These are phyloP conservation scores for Scaptomyza parva DNA, from an alignment of 2,888 invertebrate species.

Conservation along the genomic window DNA sequence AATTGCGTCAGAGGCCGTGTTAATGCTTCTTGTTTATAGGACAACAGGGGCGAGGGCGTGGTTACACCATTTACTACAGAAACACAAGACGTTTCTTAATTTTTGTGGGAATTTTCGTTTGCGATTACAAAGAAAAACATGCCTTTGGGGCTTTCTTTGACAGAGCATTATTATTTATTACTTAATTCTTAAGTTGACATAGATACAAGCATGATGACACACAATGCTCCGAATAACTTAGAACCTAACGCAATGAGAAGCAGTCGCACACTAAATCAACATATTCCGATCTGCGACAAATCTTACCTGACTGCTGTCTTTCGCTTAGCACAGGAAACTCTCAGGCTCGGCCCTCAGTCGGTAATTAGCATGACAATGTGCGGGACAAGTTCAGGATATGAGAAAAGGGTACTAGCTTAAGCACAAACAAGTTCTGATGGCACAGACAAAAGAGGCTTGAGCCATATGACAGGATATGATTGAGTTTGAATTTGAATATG, in stretches of 20 bases:
- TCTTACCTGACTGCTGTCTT: constrained; percentile 54
- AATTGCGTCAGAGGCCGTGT: constrained; percentile 83
- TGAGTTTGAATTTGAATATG: constrained; percentile 65
- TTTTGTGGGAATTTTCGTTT: constrained; percentile 1
- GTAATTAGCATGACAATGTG: constrained; percentile 75
- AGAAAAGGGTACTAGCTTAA: constrained; percentile 42
- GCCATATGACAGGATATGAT: constrained; percentile 69
- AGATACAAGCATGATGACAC: not conserved
- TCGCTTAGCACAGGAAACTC: constrained; percentile 30
- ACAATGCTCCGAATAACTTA: not conserved
- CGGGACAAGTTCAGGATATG: constrained; percentile 46
- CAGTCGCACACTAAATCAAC: constrained; percentile 46
- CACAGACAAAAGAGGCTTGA: constrained; percentile 46
- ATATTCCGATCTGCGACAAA: constrained; percentile 23
- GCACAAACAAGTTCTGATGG: constrained; percentile 58
- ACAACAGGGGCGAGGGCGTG: constrained; percentile 25
- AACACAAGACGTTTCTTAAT: not conserved
- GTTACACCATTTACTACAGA: constrained; percentile 6
- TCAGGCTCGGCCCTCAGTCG: constrained; percentile 36
- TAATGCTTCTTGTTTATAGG: constrained; percentile 72
- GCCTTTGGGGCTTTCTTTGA: not conserved
- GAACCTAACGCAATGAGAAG: constrained; percentile 47
- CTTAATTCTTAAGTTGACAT: not conserved
- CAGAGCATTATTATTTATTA: not conserved
- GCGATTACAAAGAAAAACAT: not conserved